These are phyloP conservation scores for Thamnaconus septentrionalis DNA, from an alignment of 2,113 vertebrate species.

Conservation along the genomic window DNA sequence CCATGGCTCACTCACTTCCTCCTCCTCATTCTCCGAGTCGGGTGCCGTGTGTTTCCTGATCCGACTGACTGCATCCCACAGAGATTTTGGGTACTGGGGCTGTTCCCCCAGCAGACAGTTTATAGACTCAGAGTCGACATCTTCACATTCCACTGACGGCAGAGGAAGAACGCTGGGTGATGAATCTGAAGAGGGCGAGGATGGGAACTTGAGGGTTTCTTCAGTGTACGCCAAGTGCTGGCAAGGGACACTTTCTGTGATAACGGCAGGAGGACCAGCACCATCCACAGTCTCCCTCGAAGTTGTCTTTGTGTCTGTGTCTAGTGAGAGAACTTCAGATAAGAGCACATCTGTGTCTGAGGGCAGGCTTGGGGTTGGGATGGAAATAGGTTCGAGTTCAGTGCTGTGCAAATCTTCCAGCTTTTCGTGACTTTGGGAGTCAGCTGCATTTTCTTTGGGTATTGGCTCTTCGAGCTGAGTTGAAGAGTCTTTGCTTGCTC, in stretches of 20 bases:
- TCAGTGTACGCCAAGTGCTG: conserved; percentile 17
- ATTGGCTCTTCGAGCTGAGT: conserved; percentile 3
- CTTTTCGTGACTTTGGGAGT: no score
- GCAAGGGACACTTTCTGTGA: conserved; percentile 13
- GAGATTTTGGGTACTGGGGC: conserved; percentile 71
- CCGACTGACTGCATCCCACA: conserved; percentile 85
- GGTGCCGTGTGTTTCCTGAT: conserved; percentile 92
- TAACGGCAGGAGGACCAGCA: neutral
- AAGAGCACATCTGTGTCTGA: conserved; percentile 9
- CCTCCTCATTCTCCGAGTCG: conserved; percentile 89
- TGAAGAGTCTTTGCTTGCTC: conserved; percentile 11
- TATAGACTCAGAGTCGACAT: neutral
- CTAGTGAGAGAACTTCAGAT: neutral
- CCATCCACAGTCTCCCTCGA: conserved; percentile 1
- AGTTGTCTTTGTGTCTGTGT: conserved; percentile 6
- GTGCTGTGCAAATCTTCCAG: neutral
- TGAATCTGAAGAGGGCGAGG: neutral
- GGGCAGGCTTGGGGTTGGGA: conserved; percentile 1
- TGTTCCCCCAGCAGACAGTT: conserved; percentile 20
- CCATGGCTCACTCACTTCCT: conserved; percentile 65
- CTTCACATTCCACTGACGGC: neutral
- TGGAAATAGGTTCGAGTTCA: neutral
- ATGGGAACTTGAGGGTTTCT: conserved; percentile 14
- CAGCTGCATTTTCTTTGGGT: neutral
- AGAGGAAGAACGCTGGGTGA: conserved; percentile 8